These are phyloP conservation scores for Homarus gammarus DNA, from an alignment of 2,888 invertebrate genomes.

Conservation along the genomic window DNA sequence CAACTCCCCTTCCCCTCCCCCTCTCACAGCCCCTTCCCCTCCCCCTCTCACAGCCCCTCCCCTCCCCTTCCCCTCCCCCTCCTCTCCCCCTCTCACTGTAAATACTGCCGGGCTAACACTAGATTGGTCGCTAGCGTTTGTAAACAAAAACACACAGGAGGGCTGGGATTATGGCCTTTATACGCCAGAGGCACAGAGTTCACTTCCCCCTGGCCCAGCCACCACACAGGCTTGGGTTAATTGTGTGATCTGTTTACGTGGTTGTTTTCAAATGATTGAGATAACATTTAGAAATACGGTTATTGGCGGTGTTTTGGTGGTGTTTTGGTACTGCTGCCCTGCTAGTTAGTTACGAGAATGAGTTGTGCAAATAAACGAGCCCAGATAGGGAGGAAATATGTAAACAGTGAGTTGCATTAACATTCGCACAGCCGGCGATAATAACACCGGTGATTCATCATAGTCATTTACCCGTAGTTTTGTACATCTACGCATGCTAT, in stretches of 20 bases:
- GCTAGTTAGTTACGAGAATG: no score
- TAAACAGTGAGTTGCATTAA: no score
- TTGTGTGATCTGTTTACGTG: neutral
- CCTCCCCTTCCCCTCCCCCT: neutral
- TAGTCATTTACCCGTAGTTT: no score
- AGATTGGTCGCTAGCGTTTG: neutral
- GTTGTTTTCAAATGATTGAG: neutral
- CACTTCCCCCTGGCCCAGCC: no score
- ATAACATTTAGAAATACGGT: neutral
- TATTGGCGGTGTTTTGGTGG: neutral
- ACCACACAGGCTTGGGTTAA: neutral
- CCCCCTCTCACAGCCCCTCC: no score
- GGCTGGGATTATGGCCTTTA: neutral
- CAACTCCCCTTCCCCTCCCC: neutral
- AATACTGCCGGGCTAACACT: neutral
- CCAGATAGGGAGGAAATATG: no score
- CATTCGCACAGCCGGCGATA: no score
- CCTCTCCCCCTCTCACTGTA: neutral
- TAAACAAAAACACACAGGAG: neutral
- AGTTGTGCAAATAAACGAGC: no score
- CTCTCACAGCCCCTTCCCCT: no score
- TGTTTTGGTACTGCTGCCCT: no score
- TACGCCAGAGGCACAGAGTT: neutral
- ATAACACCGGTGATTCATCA: no score
- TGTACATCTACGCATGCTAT: no score